These are phyloP conservation scores for Iphiclides podalirius DNA, from an alignment of 2,888 invertebrate species.

Conservation along the genomic window DNA sequence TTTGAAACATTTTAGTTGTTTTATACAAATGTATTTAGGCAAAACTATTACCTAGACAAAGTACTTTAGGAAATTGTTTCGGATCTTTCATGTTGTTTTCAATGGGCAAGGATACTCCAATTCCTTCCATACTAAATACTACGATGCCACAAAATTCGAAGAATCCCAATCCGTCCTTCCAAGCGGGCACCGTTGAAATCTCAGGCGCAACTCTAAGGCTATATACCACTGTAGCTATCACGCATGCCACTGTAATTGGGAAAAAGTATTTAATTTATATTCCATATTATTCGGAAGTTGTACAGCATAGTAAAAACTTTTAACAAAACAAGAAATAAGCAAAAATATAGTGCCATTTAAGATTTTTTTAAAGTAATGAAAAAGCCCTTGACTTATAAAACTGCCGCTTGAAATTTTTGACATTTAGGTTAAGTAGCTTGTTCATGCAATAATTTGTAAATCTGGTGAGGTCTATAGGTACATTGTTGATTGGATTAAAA, in stretches of 20 bases:
- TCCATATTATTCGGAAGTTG: too few relatives aligned
- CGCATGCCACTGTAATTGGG: constrained; percentile 54
- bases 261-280: background rate
- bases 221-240: constrained; percentile 62
- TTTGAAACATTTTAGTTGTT: too few relatives aligned
- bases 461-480: too few relatives aligned
- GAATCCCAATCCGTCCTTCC: constrained; percentile 56
- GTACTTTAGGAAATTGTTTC: constrained; percentile 49
- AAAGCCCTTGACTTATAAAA: too few relatives aligned
- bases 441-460: too few relatives aligned
- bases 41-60: constrained; percentile 52
- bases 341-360: too few relatives aligned
- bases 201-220: constrained; percentile 45
- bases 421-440: too few relatives aligned
- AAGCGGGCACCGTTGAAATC: constrained; percentile 49
- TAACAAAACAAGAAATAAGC: background rate
- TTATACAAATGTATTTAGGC: too few relatives aligned
- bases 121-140: constrained; percentile 80
- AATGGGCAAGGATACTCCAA: constrained; percentile 66
- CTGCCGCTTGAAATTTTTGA: too few relatives aligned
- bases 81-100: constrained; percentile 71
- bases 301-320: too few relatives aligned
- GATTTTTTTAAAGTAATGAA: too few relatives aligned
- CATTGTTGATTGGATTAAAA: too few relatives aligned
- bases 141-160: constrained; percentile 80